Percentiles rank a stretch among this genome's conserved stretches.
These are phyloP conservation scores for Andinoacara biseriatus DNA, from an alignment of 2,113 vertebrate species.

Conservation along the genomic window DNA sequence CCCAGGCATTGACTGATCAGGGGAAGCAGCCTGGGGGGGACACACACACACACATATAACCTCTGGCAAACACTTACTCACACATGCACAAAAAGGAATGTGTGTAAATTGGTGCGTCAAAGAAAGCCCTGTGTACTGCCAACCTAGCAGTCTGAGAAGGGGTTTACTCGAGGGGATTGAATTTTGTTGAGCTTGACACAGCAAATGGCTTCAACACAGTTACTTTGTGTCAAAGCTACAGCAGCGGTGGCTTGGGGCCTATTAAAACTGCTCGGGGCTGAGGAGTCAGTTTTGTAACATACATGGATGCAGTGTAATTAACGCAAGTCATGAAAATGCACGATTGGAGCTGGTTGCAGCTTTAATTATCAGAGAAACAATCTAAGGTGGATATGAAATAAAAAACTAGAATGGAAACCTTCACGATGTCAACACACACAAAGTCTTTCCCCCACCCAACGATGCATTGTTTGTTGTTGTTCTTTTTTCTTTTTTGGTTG, in stretches of 20 bases:
- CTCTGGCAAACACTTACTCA: constrained; percentile 4
- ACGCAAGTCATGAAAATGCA: constrained; percentile 62
- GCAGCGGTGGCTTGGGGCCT: constrained; percentile 42
- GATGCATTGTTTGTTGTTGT: constrained; percentile 51
- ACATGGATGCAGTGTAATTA: constrained; percentile 66
- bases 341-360: constrained; percentile 47
- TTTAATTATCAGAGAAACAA: constrained; percentile 60
- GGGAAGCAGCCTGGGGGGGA: constrained; percentile 45
- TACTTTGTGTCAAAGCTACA: constrained; percentile 61
- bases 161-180: constrained; percentile 63
- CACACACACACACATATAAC: constrained; percentile 35
- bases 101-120: constrained; percentile 40
- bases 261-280: constrained; percentile 59
- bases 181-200: constrained; percentile 68
- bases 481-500: not conserved
- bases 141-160: constrained; percentile 56
- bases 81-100: constrained; percentile 34
- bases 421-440: constrained; percentile 26
- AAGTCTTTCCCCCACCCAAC: constrained; percentile 24
- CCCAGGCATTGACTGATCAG: constrained; percentile 40
- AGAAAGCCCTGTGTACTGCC: constrained; percentile 55
- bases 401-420: constrained; percentile 53
- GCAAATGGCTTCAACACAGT: constrained; percentile 60
- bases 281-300: constrained; percentile 50
- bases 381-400: constrained; percentile 53